Evolutionary conservation across 2,888 invertebrate genomes (phyloP).

Genomic region (Drosophila mimica): DNA sequence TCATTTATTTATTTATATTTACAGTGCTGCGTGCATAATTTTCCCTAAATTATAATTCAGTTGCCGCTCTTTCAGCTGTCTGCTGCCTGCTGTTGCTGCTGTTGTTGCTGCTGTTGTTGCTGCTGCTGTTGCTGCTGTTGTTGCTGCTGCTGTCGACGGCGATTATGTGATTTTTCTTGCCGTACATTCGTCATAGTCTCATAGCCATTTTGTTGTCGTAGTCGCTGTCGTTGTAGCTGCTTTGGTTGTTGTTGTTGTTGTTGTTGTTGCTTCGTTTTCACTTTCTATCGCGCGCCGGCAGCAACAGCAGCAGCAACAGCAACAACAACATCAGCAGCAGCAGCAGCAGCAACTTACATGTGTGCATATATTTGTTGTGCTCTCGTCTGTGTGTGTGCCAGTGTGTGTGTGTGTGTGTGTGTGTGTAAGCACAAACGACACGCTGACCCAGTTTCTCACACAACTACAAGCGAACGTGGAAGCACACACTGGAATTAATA

Average conservation of each 20-base stretch:
- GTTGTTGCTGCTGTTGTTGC: slow-evolving; percentile 29
- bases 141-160: slow-evolving; percentile 38
- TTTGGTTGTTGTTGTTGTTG: slow-evolving; percentile 17
- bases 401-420: slow-evolving; percentile 28
- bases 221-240: slow-evolving; percentile 51
- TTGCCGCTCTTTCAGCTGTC: slow-evolving; percentile 28
- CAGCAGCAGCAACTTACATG: slow-evolving; percentile 64
- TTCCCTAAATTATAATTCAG: slow-evolving; percentile 77
- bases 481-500: slow-evolving; percentile 80
- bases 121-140: slow-evolving; percentile 6
- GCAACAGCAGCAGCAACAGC: slow-evolving; percentile 38
- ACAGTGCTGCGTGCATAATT: slow-evolving; percentile 73
- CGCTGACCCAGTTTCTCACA: slow-evolving; percentile 83
- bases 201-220: slow-evolving; percentile 77
- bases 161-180: slow-evolving; percentile 78
- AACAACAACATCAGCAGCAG: slow-evolving; percentile 41
- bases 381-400: slow-evolving; percentile 23
- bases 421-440: slow-evolving; percentile 74
- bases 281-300: slow-evolving; percentile 75
- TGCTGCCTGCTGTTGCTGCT: slow-evolving; percentile 13
- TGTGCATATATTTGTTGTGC: slow-evolving; percentile 67
- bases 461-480: slow-evolving; percentile 70
- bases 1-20: slow-evolving; percentile 68
- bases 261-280: slow-evolving; percentile 69
- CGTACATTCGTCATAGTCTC: slow-evolving; percentile 70